Base-by-base conservation (phyloP, 2,888 invertebrate genomes). In the Dexiosoma caninum region DNA sequence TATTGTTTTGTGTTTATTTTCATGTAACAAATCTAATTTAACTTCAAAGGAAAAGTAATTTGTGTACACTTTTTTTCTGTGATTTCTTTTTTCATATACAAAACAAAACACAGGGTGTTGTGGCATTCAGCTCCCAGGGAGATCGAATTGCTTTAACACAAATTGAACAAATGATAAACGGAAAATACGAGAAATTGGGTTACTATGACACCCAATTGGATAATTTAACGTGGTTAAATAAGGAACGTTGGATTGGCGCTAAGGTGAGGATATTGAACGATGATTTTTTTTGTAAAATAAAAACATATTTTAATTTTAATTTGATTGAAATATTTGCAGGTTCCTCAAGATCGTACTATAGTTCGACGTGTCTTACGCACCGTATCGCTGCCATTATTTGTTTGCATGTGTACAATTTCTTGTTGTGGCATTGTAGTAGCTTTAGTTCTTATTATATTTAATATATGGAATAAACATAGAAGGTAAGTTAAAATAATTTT, bases 91-190 rank as follows among this genome's bases (percentile, higher is more conserved):
- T 66, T 21, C 40, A 23, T 62, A 59, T 6, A 27, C 3, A 27
- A 27, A 51, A 30, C 1, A 81, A 79, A 79, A 88, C 91, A 14
- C 90, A 99, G 98, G 99, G 99, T 55, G 93, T 95, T 86, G 99
- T 99, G 81, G 98, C 98, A 40, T 99, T 99, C 91, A 98, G 98
- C 85, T 98, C 98, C 8, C 96, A 97, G 91, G 99, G 99, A 85
- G 99, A 99, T 92, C 94, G 99, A 86, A 99, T 99, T 88, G 98
- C 99, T 55, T 92, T 98, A 91, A 99, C 99, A 27, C 98, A 98
- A 91, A 97, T 99, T 84, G 99, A 99, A 90, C 99, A 99, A 91
- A 94, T 98, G 91, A 94, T 95, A 81, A 96, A 97, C 91, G 98
- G 98, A 83, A 96, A 95, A 88, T 99, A 99, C 91, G 94, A 95